Base-by-base conservation (phyloP, 2,113 vertebrate species). In the Pelodiscus sinensis region DNA sequence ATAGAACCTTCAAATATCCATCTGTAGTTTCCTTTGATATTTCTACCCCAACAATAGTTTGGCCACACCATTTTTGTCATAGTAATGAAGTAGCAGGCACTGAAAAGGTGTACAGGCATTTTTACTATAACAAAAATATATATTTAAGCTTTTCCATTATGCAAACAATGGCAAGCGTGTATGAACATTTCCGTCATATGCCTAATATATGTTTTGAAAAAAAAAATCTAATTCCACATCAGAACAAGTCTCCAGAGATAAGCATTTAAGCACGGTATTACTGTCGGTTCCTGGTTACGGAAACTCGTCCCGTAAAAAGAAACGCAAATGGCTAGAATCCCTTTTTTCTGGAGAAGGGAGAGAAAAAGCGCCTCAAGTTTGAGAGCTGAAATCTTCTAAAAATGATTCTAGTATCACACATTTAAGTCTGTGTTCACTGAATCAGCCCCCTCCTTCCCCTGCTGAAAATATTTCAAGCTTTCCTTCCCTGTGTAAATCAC, bases 401-500 rank as follows among this genome's bases (percentile, higher is more conserved):
- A 68, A 71, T 35, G 18, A 35, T 35, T 35, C 19, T 21, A 71
- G n/a, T 11, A 35, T 2, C 16, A 10, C 65, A 35, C 18, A 18
- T 35, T 68, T n/a, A 68, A 68, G 68, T 9, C 9, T 0, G 0
- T 5, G 16, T 3, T 78, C 81, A 44, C 58, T 21, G 24, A 8
- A 58, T 4, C 6, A 25, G 19, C 38, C 85, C 16, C 83, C 31
- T 27, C 25, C 13, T 31, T 31, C 62, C 8, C 4, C n/a, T 35
- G 19, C 18, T 18, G 80, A 52, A 11, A 58, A 18, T 38, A 88
- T 0, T 1, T 24, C 79, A 90, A 79, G 77, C 38, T 86, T 75
- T 86, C 11, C 57, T 81, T 65, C 8, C 65, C 44, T 54, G 9
- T n/a, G 14, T 60, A 52, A 50, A 18, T 22, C 38, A 16, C 19